phyloP scores from a whole-genome alignment of 2,888 invertebrate species.

The Stenodema calcarata region DNA sequence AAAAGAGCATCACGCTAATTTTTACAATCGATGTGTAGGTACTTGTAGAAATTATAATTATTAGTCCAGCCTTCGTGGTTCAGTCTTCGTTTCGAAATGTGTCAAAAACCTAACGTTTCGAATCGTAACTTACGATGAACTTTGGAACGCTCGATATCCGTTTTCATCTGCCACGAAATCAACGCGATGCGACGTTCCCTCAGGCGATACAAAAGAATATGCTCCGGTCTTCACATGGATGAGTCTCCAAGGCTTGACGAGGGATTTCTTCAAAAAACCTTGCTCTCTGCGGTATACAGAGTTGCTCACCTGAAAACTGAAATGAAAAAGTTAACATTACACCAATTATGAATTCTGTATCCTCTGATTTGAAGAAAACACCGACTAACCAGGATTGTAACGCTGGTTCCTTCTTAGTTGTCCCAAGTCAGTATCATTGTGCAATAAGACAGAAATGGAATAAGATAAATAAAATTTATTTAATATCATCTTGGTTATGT shows the following conservation, averaged over 20 bases:
- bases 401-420: no score
- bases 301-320: conserved; percentile 36
- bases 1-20: no score
- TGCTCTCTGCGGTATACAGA: conserved; percentile 40
- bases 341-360: neutral
- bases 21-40: no score
- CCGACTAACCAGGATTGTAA: neutral
- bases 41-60: no score
- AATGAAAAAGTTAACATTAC: neutral
- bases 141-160: conserved; percentile 55
- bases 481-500: no score
- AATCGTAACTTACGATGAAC: neutral
- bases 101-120: no score
- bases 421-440: no score
- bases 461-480: no score
- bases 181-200: conserved; percentile 17
- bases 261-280: conserved; percentile 33
- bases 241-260: neutral
- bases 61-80: no score
- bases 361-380: neutral
- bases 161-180: conserved; percentile 58
- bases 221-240: conserved; percentile 41
- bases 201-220: conserved; percentile 35
- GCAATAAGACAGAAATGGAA: no score
- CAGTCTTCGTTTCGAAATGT: no score